Conservation (phyloP, 2,113 vertebrate species). For the Leptodactylus fuscus region DNA sequence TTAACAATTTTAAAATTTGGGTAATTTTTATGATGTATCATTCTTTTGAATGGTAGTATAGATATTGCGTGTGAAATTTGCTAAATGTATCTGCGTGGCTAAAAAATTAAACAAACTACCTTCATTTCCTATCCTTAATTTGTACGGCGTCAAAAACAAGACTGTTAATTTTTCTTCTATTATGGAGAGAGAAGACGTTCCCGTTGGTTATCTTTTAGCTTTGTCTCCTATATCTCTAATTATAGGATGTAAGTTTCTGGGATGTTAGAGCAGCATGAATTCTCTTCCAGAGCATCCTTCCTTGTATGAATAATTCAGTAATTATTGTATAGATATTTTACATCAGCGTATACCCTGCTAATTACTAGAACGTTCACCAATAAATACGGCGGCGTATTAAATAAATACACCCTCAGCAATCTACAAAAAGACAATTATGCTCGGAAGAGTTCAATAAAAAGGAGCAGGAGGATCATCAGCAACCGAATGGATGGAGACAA, state of each 20-base stretch:
- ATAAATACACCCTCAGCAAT: neutral
- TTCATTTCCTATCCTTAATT: too few relatives aligned
- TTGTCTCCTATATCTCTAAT: constrained; percentile 23
- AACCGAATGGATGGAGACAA: neutral
- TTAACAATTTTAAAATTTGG: too few relatives aligned
- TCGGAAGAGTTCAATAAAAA: neutral
- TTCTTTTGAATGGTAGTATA: too few relatives aligned
- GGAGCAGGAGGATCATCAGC: neutral
- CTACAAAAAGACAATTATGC: neutral
- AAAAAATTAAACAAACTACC: too few relatives aligned
- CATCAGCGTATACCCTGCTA: constrained; percentile 9
- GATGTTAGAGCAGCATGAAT: neutral
- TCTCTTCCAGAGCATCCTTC: constrained; percentile 11
- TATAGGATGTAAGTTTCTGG: neutral
- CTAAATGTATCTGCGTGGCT: too few relatives aligned
- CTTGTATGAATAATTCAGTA: constrained; percentile 39
- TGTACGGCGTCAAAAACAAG: neutral
- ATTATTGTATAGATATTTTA: constrained; percentile 33
- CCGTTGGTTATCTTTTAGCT: neutral
- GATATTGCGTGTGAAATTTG: too few relatives aligned
- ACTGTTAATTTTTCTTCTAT: neutral
- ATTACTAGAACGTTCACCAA: neutral
- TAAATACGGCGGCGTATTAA: neutral
- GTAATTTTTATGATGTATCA: too few relatives aligned
- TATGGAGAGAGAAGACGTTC: neutral